Conservation (phyloP, 2,113 vertebrate genomes). For the Microtus pennsylvanicus region DNA sequence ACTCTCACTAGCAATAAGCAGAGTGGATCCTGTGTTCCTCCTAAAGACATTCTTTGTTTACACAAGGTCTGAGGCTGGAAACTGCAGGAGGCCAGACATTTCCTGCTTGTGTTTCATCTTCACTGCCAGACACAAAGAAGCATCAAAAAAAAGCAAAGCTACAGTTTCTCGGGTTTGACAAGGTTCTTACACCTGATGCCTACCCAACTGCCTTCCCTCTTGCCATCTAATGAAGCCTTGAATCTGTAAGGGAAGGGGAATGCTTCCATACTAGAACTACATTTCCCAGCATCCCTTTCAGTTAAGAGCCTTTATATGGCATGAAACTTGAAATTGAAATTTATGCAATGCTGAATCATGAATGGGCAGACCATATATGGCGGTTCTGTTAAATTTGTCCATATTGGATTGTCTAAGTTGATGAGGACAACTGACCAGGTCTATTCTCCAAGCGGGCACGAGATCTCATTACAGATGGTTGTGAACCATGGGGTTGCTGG, state of each 20-base stretch:
- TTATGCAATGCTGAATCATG: too few species aligned
- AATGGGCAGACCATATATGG: too few species aligned
- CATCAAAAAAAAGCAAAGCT: background rate
- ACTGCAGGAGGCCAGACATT: background rate
- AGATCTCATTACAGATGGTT: too few species aligned
- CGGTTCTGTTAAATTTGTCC: too few species aligned
- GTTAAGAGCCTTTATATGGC: background rate
- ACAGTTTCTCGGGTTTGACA: background rate
- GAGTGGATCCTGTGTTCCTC: background rate
- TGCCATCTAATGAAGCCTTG: background rate
- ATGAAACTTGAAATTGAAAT: too few species aligned
- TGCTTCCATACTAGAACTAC: background rate
- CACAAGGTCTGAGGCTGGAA: background rate
- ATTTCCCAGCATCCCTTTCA: background rate
- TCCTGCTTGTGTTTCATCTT: background rate
- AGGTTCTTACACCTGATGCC: background rate
- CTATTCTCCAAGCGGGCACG: too few species aligned
- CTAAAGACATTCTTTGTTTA: background rate
- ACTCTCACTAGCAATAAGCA: background rate
- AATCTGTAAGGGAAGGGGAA: background rate
- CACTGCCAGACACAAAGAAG: background rate
- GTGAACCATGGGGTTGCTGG: too few species aligned
- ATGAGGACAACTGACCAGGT: too few species aligned
- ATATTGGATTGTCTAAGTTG: too few species aligned
- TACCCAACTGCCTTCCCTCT: background rate